Evolutionary conservation across 2,113 vertebrate species (phyloP).

Genomic region (Elaphurus davidianus): DNA sequence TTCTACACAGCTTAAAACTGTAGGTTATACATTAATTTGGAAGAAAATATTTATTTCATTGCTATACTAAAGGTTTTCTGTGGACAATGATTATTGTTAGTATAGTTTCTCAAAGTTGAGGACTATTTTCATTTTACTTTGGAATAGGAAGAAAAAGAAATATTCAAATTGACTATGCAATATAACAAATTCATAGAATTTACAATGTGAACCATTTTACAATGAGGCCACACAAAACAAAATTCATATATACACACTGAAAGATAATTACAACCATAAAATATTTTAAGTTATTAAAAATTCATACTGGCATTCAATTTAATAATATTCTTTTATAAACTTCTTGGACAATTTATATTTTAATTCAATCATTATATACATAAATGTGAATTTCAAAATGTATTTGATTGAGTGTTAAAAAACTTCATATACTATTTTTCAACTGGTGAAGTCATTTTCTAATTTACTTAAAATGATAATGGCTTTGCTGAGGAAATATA

Average conservation of each 20-base stretch:
- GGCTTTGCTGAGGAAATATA: not conserved
- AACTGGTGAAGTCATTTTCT: not conserved
- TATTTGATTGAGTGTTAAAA: not conserved
- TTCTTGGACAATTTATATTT: not conserved
- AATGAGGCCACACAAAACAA: not conserved
- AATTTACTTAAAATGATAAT: not conserved
- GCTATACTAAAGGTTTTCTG: not conserved
- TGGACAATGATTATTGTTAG: not conserved
- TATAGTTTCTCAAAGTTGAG: not conserved
- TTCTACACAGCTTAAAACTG: not conserved
- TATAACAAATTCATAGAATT: not conserved
- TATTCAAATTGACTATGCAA: not conserved
- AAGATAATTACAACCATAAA: not conserved
- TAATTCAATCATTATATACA: not conserved
- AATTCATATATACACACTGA: not conserved
- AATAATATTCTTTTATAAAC: not conserved
- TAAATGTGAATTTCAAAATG: not conserved
- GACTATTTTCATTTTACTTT: not conserved
- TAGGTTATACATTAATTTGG: not conserved
- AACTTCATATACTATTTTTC: not conserved
- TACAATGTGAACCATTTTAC: not conserved
- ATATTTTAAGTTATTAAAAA: not conserved
- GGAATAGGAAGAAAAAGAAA: not conserved
- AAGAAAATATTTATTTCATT: not conserved
- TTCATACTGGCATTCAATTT: not conserved